phyloP scores from a whole-genome alignment of 2,888 invertebrate species.

The Clanis bilineata region DNA sequence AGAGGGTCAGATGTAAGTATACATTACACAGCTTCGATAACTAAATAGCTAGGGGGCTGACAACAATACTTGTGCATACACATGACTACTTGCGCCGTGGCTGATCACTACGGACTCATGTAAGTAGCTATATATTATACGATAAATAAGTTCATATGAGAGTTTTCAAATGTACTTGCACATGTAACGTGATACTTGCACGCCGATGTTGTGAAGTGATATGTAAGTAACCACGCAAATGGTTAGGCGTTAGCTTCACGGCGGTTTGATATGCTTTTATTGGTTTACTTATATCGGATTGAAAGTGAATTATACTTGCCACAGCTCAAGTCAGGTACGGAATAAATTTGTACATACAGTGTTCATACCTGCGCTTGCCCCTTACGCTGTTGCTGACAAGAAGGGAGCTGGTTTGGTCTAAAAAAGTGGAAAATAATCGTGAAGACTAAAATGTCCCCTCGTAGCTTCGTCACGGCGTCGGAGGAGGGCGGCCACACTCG shows the following conservation, averaged over 20 bases:
- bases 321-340: background rate
- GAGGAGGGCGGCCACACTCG: constrained; percentile 16
- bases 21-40: background rate
- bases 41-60: background rate
- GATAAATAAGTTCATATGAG: background rate
- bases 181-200: background rate
- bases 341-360: background rate
- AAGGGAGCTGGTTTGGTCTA: background rate
- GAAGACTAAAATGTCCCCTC: background rate
- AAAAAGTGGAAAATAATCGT: background rate
- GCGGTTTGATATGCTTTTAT: background rate
- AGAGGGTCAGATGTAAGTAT: constrained; percentile 45
- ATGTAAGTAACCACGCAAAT: background rate
- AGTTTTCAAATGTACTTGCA: background rate
- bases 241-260: no score
- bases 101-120: background rate
- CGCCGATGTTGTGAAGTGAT: background rate
- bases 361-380: background rate
- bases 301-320: background rate
- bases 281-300: background rate
- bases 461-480: constrained; percentile 9
- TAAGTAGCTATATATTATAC: background rate
- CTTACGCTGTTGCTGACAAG: background rate
- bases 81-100: background rate
- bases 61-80: background rate